Base-by-base conservation (phyloP, 2,113 vertebrate species). In the Peromyscus polionotus region DNA sequence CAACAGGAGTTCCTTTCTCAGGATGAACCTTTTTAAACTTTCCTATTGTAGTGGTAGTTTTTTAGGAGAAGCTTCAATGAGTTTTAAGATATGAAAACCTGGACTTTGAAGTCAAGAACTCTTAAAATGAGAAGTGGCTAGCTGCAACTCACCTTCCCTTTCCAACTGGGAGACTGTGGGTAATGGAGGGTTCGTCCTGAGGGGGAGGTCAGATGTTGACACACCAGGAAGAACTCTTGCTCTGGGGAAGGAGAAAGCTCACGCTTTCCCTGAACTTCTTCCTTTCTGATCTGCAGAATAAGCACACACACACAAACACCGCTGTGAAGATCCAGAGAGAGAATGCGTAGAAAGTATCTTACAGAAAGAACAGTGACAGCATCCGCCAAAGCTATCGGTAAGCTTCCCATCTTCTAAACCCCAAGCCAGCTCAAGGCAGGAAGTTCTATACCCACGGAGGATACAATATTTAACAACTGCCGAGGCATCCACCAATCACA, bases 281-380 rank as follows among this genome's bases (percentile, higher is more conserved):
- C 39, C 20, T 54, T 75, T 76, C 28, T 76, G 42, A 39, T 45
- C 28, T 61, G 57, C 63, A 68, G 65, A 68, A 57, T 9, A 70
- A 48, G 0, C 13, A 0, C 1, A 0, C 1, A 31, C 1, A 24
- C 48, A 5, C 1, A 5, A 11, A 59, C 45, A 48, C n/a, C 33
- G 5, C 19, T 42, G 11, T 42, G 36, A 65, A 48, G 68, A 26
- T 79, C 73, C 39, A 31, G 36, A 7, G 36, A 36, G 42, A n/a
- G 22, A 4, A 73, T 42, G 39, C 24, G 16, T 31, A 31, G 42
- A 88, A 79, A 70, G 31, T 12, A 17, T 28, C 70, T 57, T 70
- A 68, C 28, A 45, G 84, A 65, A 86, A 54, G 16, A 65, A 6
- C 61, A 63, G 61, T 24, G 22, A 20, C 22, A 63, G 75, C 45